Conservation (phyloP, 2,797 vertebrate species). For the Catamblyrhynchus diadema region DNA sequence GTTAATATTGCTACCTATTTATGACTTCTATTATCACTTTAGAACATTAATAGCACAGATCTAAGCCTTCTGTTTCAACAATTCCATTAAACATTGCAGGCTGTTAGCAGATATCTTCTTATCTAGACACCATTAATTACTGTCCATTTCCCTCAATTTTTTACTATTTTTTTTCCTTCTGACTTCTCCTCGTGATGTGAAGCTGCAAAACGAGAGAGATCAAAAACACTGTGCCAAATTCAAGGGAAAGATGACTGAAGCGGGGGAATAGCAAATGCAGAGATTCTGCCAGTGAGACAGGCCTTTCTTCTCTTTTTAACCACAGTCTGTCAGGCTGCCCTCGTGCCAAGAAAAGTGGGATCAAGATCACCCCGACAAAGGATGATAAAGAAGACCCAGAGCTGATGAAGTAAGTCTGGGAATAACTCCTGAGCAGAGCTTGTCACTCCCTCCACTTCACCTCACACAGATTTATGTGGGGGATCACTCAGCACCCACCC, state of each 20-base stretch:
- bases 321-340: conserved; percentile 99
- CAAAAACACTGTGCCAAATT: conserved; percentile 44
- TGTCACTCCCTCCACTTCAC: background rate
- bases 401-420: conserved; percentile 95
- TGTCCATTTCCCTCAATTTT: conserved; percentile 55
- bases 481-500: background rate
- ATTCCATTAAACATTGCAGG: conserved; percentile 60
- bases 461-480: accelerated
- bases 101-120: conserved; percentile 63
- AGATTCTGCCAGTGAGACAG: conserved; percentile 35
- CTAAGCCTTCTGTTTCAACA: conserved; percentile 60
- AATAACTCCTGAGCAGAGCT: background rate
- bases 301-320: conserved; percentile 79
- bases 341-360: conserved; percentile 99
- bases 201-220: conserved; percentile 53
- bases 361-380: conserved; percentile 94
- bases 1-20: conserved; percentile 71
- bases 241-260: conserved; percentile 23
- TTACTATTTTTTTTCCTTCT: background rate
- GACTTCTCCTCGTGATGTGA: conserved; percentile 43
- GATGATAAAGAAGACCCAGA: conserved; percentile 99
- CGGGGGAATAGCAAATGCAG: background rate
- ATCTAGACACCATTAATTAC: conserved; percentile 71
- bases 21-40: conserved; percentile 71
- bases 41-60: conserved; percentile 63